Evolutionary conservation across 2,113 vertebrate species (phyloP).

Genomic region (Ciconia stormi): DNA sequence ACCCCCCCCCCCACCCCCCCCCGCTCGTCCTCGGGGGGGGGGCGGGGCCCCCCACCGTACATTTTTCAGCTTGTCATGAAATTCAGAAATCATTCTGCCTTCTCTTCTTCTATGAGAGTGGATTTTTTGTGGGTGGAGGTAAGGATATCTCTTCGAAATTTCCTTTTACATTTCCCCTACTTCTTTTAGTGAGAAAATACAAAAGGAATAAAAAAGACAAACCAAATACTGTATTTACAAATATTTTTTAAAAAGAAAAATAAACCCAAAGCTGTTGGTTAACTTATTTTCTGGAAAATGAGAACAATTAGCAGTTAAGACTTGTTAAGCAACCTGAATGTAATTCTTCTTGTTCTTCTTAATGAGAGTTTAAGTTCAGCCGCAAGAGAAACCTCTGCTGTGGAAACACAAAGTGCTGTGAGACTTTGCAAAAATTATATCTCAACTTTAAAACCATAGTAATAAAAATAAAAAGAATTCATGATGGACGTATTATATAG

Average conservation of each 20-base stretch:
- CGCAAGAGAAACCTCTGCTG: background rate
- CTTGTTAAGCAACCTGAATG: background rate
- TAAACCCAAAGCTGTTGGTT: background rate
- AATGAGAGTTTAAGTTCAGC: background rate
- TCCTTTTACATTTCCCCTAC: background rate
- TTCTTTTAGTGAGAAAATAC: background rate
- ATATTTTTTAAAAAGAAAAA: background rate
- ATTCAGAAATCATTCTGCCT: background rate
- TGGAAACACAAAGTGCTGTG: background rate
- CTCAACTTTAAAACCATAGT: background rate
- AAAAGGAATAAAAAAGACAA: background rate
- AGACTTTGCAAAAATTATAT: background rate
- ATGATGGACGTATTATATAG: background rate
- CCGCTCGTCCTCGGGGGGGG: too few relatives aligned
- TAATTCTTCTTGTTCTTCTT: background rate
- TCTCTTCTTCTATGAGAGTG: background rate
- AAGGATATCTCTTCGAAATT: background rate
- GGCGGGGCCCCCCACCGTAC: too few relatives aligned
- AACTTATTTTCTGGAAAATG: background rate
- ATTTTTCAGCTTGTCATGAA: background rate
- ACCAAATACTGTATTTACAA: background rate
- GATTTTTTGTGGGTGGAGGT: background rate
- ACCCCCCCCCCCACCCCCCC: too few relatives aligned
- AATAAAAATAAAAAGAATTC: background rate
- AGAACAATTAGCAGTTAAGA: background rate